Base-by-base conservation (phyloP, 2,888 invertebrate species). In the Dryococelus australis region DNA sequence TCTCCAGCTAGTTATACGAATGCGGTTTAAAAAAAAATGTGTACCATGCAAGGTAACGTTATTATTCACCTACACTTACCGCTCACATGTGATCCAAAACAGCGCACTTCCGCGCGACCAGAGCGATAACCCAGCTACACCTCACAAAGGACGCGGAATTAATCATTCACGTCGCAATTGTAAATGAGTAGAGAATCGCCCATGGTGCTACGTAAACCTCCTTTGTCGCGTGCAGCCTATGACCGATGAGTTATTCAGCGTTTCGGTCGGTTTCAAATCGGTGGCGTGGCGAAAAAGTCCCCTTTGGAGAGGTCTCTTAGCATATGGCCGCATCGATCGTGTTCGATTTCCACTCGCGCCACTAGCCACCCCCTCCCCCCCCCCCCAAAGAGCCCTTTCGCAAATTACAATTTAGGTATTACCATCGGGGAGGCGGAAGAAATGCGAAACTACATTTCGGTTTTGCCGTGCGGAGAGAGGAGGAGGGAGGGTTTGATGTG, bases 121-220 rank as follows among this genome's bases (percentile, higher is more conserved):
- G 13, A 51, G 12, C 81, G 8, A 12, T 16, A 51, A 16, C 2
- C 13, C 51, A 24, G 16, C 83, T 16, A 3, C 20, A 8, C 13
- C 1, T 24, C 83, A 16, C 28, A 35, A 81, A 81, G 35, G 83
- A 27, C 83, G 28, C 1, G 35, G 8, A 81, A 28, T 27, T 81
- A 81, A 81, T 28, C 2, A 81, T 35, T 35, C 28, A 81, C 35
- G 35, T 24, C 35, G 28, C 28, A 81, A 51, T 51, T 51, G 12
- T 51, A 81, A 27, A 81, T 81, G 28, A 28, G 88, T 88, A 88
- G 89, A 85, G 88, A 88, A 89, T 51, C 20, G 13, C 51, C 12
- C 8, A 3, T 3, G 51, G 12, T 51, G 51, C 51, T 2, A 6
- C 51, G 51, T 16, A 51, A 35, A 35, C 35, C 35, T 51, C 51